Conservation (phyloP, 92 coral and sea anemone genomes). For the Parazoanthus atlanticus region DNA sequence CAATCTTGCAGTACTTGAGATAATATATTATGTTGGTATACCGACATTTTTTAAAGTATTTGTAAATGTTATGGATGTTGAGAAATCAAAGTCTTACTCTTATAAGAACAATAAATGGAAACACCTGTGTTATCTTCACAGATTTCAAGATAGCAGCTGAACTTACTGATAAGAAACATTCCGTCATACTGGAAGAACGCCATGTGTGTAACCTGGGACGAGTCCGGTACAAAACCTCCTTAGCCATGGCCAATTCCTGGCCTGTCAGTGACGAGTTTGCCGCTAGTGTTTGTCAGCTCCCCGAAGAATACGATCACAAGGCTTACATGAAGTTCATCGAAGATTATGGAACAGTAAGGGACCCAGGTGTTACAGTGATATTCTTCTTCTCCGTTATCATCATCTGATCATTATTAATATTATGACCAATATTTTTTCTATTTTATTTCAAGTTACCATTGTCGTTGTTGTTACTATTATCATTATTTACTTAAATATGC, state of each 20-base stretch:
- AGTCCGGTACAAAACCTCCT: slow-evolving; percentile 14
- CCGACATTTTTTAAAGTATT: too few species aligned
- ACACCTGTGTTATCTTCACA: neutral
- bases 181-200: slow-evolving; percentile 13
- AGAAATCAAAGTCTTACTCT: too few species aligned
- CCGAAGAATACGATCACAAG: neutral
- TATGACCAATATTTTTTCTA: too few species aligned
- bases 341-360: slow-evolving; percentile 6
- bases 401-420: too few species aligned
- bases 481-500: too few species aligned
- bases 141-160: slow-evolving; percentile 9
- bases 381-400: too few species aligned
- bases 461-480: too few species aligned
- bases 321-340: slow-evolving; percentile 22
- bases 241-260: slow-evolving; percentile 12
- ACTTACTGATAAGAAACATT: slow-evolving; percentile 15
- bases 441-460: too few species aligned
- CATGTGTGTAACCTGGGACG: slow-evolving; percentile 24
- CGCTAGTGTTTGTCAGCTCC: slow-evolving; percentile 11
- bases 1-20: too few species aligned
- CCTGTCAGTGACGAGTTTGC: slow-evolving; percentile 31
- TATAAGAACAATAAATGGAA: too few species aligned
- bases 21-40: too few species aligned
- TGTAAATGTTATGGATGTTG: neutral
- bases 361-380: neutral